Base-by-base conservation (phyloP, 2,888 invertebrate species). In the Ichneumon xanthorius region DNA sequence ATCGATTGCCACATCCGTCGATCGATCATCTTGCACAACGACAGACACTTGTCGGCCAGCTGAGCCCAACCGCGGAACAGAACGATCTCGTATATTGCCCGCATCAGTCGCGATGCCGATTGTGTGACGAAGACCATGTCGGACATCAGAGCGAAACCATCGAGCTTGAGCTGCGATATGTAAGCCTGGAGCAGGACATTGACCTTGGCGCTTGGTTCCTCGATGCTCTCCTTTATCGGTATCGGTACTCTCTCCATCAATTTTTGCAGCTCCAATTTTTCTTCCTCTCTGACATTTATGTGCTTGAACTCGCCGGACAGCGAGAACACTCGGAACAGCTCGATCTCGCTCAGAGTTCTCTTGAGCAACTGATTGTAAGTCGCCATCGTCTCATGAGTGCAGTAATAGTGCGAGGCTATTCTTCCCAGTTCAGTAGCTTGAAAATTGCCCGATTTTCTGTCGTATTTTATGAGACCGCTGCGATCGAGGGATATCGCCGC, bases 51-150 rank as follows among this genome's bases (percentile, higher is more conserved):
- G 93, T 99, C 99, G 0, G 99, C 98, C 76, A 99, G 93, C 91
- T 99, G 99, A 0, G 99, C 99, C 99, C 99, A 99, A 16, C 99
- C 98, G 48, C 97, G 94, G 92, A 94, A 96, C 61, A 99, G 94
- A 0, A 99, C 99, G 88, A 99, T 99, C 95, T 99, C 99, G 94
- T 97, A 99, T 88, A 99, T 98, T 0, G 99, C 99, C 86, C 99
- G 95, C 95, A 99, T 97, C 67, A 99, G 95, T 70, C 99, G 95
- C 2, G 98, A 97, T 0, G 99, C 99, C 0, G 99, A 99, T 94
- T 99, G 99, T 0, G 99, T 99, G 0, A 99, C 98, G 93, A 98
- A 99, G 4, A 99, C 99, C 99, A 99, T 99, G 94, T 99, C 99
- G 0, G 99, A 98, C 98, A 99, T 99, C 2, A 99, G 95, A 0